Evolutionary conservation across 2,888 invertebrate genomes (phyloP), one percentile per base, ranked within the genome.

Genomic region (Tanytarsus gracilentus): DNA sequence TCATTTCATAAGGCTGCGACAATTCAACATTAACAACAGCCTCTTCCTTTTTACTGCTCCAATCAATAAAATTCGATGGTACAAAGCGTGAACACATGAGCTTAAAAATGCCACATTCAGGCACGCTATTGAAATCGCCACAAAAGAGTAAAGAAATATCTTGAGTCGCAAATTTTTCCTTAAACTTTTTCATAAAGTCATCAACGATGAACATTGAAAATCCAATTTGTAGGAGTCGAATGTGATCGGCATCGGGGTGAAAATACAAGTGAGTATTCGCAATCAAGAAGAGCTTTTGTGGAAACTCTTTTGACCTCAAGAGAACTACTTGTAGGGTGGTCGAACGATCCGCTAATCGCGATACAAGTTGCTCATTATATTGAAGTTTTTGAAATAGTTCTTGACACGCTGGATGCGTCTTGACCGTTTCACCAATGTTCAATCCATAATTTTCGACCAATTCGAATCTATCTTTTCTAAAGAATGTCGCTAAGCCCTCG

Each of bases 201-300:
- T 83, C 78, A 23, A 94, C 68, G 75, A 86, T 88, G 40, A 79
- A 75, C 64, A 93, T 78, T 23, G 82, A 78, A 63, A 86, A 79
- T 27, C 85, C 86, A 27, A 84, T 85, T 77, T 97, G 97, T 21
- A 96, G 70, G 4, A 95, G 75, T 63, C 97, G 78, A 65, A 97
- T 85, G 68, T 94, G 90, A 72, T 91, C 89, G 5, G 95, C 88
- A 71, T 88, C 84, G 1, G 94, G 93, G 70, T 91, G 90, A 68
- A 93, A 97, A 75, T 92, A 97, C 51, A 97, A 78, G 77, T 98
- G 97, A 1, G 92, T 94, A 69, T 94, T 96, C 14, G 85, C 93
- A 64, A 85, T 76, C 33, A 89, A 69, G 30, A 89, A 66, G 61
- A 83, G 72, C 66, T 84, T 72, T 2, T 75, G 1, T 16, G 60